A percentile compares a stretch with the other conserved stretches of the same genome.
phyloP scores from a whole-genome alignment of 2,797 vertebrate genomes.

The Anguilla marmorata region DNA sequence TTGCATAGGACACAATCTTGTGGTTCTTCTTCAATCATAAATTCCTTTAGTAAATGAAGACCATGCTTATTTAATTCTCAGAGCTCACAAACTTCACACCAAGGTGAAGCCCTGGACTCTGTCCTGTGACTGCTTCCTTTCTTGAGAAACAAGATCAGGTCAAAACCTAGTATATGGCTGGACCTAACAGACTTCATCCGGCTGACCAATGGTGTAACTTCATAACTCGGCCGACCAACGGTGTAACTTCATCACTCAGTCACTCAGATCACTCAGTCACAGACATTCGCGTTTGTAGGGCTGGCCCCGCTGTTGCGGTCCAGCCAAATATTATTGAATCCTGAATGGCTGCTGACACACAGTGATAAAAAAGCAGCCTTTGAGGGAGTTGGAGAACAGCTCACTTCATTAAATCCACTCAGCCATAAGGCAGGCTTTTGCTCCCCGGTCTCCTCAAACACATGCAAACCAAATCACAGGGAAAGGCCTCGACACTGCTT shows the following conservation, averaged over 20 bases:
- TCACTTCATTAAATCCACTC: background rate
- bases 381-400: background rate
- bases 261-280: no score
- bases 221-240: no score
- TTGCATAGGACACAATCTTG: no score
- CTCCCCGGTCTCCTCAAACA: background rate
- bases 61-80: background rate
- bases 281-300: no score
- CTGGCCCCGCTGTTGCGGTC: no score
- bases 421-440: background rate
- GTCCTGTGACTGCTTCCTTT: background rate
- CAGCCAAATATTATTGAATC: background rate
- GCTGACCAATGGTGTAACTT: no score
- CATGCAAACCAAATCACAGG: background rate
- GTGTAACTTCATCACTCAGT: no score
- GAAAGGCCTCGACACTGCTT: background rate
- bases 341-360: background rate
- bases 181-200: no score
- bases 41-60: background rate
- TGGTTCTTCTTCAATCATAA: no score
- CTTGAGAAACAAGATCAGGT: background rate
- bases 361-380: background rate
- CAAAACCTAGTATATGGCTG: no score
- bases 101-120: background rate
- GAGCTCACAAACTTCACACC: background rate